Conservation (phyloP, 2,797 vertebrate species). For the Crotalus adamanteus region DNA sequence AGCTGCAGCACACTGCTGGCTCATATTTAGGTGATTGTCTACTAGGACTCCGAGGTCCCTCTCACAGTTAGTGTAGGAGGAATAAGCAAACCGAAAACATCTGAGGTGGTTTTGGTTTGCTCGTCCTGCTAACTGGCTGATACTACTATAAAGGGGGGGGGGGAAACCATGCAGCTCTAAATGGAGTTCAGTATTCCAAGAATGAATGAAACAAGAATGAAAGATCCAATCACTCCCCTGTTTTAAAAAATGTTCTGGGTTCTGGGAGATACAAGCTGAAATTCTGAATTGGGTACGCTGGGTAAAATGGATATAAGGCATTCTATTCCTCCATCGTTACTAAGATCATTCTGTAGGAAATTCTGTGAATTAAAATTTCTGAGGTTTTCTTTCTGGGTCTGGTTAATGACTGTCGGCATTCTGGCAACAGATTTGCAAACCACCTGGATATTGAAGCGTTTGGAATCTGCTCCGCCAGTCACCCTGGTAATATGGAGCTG, state of each 20-base stretch:
- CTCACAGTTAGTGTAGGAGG: neutral
- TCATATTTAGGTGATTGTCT: no score
- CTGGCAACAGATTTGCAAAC: no score
- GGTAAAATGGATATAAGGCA: neutral
- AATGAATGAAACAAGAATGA: neutral
- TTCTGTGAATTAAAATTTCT: neutral
- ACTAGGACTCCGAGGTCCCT: no score
- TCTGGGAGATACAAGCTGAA: neutral
- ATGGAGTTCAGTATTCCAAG: neutral
- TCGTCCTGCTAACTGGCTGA: neutral
- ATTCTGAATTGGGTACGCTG: neutral
- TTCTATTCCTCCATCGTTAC: neutral
- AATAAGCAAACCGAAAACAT: neutral
- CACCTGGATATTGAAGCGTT: no score
- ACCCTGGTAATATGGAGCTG: no score
- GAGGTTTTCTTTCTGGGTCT: no score
- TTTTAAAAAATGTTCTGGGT: neutral
- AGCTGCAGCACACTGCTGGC: no score
- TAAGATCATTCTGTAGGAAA: neutral
- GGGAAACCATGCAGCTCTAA: neutral
- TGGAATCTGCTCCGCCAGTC: no score
- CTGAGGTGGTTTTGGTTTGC: neutral
- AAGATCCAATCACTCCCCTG: neutral
- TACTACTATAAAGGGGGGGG: neutral
- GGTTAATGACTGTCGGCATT: no score